Evolutionary conservation across 2,113 vertebrate genomes (phyloP).

Genomic region (Oreochromis spilurus): DNA sequence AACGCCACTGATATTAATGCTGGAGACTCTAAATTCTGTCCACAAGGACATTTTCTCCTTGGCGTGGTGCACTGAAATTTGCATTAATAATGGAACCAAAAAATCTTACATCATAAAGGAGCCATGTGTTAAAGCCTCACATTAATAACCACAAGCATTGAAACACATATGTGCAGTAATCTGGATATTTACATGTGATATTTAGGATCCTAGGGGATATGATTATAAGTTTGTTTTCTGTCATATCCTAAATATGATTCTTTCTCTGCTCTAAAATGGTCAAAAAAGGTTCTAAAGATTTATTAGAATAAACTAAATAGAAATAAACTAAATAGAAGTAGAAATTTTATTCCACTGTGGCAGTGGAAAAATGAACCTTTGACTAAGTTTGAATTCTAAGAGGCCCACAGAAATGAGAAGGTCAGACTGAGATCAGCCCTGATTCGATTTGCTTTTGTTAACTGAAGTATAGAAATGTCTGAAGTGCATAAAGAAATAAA

Average conservation of each 20-base stretch:
- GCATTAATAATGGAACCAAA: background rate
- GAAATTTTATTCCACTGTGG: background rate
- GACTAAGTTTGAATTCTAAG: background rate
- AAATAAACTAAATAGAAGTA: background rate
- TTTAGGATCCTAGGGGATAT: background rate
- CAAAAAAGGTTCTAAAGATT: background rate
- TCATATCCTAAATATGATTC: background rate
- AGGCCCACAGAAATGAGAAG: background rate
- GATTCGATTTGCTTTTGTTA: background rate
- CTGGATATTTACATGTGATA: background rate
- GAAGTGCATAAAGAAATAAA: background rate
- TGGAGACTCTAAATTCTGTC: background rate
- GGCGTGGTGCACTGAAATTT: background rate
- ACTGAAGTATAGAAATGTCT: background rate
- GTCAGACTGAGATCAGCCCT: background rate
- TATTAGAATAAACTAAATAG: background rate
- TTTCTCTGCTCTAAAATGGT: background rate
- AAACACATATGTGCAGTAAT: background rate
- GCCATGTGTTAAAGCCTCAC: background rate
- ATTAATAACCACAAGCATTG: background rate
- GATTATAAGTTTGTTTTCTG: background rate
- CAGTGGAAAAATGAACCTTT: background rate
- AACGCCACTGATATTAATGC: background rate
- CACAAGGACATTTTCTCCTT: background rate
- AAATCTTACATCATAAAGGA: background rate